Percentiles rank a stretch among this genome's conserved stretches.
Conservation (phyloP, 2,113 vertebrate species). For the Macroglossus sobrinus region DNA sequence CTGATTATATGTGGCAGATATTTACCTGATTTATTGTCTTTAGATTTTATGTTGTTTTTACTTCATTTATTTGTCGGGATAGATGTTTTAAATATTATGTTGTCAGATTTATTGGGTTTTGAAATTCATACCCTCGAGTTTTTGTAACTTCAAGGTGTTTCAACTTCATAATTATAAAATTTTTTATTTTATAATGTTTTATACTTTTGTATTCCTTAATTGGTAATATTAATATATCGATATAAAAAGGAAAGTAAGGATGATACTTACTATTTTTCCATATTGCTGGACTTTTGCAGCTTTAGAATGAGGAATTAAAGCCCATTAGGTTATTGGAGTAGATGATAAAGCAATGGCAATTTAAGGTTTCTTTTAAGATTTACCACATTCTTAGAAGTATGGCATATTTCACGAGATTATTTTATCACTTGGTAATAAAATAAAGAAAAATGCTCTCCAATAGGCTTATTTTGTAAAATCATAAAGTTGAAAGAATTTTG, state of each 20-base stretch:
- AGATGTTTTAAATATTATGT: not conserved
- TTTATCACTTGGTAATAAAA: constrained; percentile 14
- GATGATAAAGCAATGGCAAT: not conserved
- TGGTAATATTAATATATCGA: not conserved
- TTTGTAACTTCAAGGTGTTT: not conserved
- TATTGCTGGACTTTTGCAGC: not conserved
- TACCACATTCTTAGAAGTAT: not conserved
- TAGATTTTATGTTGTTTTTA: not conserved
- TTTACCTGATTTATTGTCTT: not conserved
- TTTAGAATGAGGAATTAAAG: not conserved
- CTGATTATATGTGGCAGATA: not conserved
- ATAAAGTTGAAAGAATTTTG: constrained; percentile 7
- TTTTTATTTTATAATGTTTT: not conserved
- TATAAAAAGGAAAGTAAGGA: not conserved
- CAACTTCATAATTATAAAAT: not conserved
- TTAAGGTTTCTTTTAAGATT: not conserved
- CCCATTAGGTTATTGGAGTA: not conserved
- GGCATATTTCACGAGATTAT: not conserved
- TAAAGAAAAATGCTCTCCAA: not conserved
- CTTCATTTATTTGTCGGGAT: not conserved
- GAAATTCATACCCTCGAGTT: not conserved
- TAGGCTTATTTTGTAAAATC: constrained; percentile 16
- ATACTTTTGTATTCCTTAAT: not conserved
- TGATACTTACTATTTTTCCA: not conserved
- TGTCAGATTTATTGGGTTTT: not conserved